Base-by-base conservation (phyloP, 2,888 invertebrate genomes). In the Antheraea assamensis region DNA sequence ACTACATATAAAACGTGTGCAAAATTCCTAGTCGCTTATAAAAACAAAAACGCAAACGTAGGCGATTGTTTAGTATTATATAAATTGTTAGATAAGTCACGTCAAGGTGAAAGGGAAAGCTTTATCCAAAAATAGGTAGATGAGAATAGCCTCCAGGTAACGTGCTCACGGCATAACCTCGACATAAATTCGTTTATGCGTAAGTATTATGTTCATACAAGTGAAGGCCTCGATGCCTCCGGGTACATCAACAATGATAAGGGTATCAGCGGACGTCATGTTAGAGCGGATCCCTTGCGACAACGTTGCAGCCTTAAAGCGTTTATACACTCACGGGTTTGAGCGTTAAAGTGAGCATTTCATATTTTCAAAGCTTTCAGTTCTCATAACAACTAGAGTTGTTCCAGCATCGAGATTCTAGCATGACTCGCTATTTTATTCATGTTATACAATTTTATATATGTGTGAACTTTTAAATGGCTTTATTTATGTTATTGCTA, bases 201-300 rank as follows among this genome's bases (percentile, higher is more conserved):
- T 71, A 70, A 74, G 75, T 72, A 74, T 75, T 75, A 76, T 77
- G 73, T 76, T 76, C 76, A 71, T 74, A 76, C 75, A 72, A 71
- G 71, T 74, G 73, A 75, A 74, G 72, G 71, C 71, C 74, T 68
- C 73, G 68, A 72, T 75, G 79, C 81, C 78, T 75, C 71, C 66
- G 79, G 82, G 80, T 75, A 79, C 75, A 80, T 82, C 80, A 78
- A 78, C 79, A 77, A 76, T 82, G 83, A 82, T 83, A 81, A 81
- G 83, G 83, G 81, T 82, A 79, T 77, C 74, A 76, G 74, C 68
- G 75, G 74, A 42, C 55, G 73, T 70, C 58, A 70, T 70, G 73
- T 70, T 30, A 31, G 72, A 73, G 75, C 49, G 72, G 73, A 74
- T 66, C 78, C 75, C 72, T 77, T 72, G 42, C 19, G 73, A 35